Conservation (phyloP, 2,797 vertebrate genomes). For the Nannoperca obscura region DNA sequence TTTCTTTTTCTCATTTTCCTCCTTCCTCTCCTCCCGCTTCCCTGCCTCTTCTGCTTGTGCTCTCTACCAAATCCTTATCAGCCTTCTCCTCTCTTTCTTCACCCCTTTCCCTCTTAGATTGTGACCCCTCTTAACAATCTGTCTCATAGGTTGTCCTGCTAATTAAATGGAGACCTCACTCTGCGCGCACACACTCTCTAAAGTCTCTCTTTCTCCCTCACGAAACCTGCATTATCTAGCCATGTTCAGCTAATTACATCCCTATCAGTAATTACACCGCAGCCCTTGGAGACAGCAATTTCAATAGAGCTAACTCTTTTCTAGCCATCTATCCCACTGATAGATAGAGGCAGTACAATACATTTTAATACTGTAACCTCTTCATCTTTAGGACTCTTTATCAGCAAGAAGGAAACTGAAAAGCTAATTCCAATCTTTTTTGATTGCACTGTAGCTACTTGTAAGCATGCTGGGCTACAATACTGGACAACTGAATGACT, state of each 20-base stretch:
- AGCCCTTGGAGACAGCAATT: constrained; percentile 60
- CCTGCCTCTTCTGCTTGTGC: constrained; percentile 1
- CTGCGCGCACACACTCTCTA: constrained; percentile 37
- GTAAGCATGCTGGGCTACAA: constrained; percentile 6
- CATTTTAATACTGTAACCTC: constrained; percentile 34
- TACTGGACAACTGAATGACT: background rate
- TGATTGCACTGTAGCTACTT: background rate
- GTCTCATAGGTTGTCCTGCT: constrained; percentile 58
- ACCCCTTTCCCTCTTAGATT: constrained; percentile 23
- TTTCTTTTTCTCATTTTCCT: constrained; percentile 13
- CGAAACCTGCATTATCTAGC: constrained; percentile 66
- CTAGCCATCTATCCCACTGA: constrained; percentile 39
- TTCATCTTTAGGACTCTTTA: constrained; percentile 28
- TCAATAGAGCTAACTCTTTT: constrained; percentile 57
- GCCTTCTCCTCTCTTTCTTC: constrained; percentile 37
- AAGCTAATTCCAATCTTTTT: constrained; percentile 16
- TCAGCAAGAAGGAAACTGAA: constrained; percentile 12
- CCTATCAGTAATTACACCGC: constrained; percentile 81
- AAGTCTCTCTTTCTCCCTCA: constrained; percentile 61
- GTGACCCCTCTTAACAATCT: constrained; percentile 59
- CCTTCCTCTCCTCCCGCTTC: constrained; percentile 7
- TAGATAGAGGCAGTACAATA: constrained; percentile 34
- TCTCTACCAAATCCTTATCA: constrained; percentile 53
- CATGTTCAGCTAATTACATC: constrained; percentile 82
- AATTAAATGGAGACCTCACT: constrained; percentile 73